These are phyloP conservation scores for Eclectus roratus DNA, from an alignment of 2,113 vertebrate genomes.

Conservation along the genomic window DNA sequence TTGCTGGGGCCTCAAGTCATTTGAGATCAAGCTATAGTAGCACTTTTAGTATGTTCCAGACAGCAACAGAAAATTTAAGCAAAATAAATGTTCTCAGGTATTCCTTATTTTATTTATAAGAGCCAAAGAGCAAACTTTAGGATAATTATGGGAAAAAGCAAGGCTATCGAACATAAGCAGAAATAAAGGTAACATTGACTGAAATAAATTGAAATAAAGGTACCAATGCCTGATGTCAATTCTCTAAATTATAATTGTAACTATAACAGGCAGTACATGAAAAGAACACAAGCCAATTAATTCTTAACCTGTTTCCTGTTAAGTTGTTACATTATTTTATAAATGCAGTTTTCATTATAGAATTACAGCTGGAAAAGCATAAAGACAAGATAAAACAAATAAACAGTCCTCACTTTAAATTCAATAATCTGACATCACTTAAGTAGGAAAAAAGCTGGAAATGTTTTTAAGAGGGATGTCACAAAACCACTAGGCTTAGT, in stretches of 20 bases:
- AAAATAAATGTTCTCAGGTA: neutral
- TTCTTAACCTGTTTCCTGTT: neutral
- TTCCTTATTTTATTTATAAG: neutral
- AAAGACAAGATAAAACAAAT: neutral
- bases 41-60: neutral
- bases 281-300: neutral
- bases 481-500: neutral
- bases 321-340: neutral
- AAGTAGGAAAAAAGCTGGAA: neutral
- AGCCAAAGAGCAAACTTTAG: neutral
- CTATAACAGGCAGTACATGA: neutral
- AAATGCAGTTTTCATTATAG: neutral
- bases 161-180: neutral
- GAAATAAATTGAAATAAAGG: neutral
- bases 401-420: neutral
- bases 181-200: neutral
- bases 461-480: neutral
- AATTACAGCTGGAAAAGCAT: neutral
- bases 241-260: neutral
- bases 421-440: neutral
- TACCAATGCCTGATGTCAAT: neutral
- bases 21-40: neutral
- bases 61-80: neutral
- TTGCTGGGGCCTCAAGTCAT: neutral
- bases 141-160: neutral